A percentile compares a stretch with the other conserved stretches of the same genome.
Evolutionary conservation across 2,797 vertebrate genomes (phyloP).

Genomic region (Hippoglossus hippoglossus): DNA sequence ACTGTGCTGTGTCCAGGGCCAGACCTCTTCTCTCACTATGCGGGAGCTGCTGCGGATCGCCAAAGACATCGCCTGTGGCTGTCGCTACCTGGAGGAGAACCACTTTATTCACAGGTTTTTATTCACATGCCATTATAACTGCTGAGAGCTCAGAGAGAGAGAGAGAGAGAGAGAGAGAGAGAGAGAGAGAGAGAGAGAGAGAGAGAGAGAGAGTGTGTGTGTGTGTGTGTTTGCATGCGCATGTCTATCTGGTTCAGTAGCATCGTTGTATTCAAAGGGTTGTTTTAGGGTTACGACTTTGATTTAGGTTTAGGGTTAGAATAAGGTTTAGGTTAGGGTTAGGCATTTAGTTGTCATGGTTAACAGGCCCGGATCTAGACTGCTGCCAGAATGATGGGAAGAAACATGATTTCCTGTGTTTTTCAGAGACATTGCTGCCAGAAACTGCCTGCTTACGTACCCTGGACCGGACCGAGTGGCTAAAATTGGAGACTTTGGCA

Average conservation of each 20-base stretch:
- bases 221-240: too few relatives aligned
- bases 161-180: too few relatives aligned
- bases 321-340: too few relatives aligned
- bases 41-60: conserved; percentile 92
- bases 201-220: too few relatives aligned
- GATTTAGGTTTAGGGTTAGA: too few relatives aligned
- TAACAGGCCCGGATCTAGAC: too few relatives aligned
- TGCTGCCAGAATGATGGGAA: too few relatives aligned
- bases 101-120: conserved; percentile 88
- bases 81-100: conserved; percentile 94
- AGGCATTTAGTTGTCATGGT: too few relatives aligned
- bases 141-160: neutral
- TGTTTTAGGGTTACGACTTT: too few relatives aligned
- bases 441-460: conserved; percentile 93
- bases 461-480: conserved; percentile 87
- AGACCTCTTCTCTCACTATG: conserved; percentile 87
- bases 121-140: conserved; percentile 2
- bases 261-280: too few relatives aligned
- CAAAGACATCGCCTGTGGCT: conserved; percentile 92
- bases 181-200: too few relatives aligned
- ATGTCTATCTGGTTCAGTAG: too few relatives aligned
- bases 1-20: conserved; percentile 81
- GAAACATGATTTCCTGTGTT: neutral
- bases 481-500: conserved; percentile 95
- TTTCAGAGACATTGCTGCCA: conserved; percentile 92